These are phyloP conservation scores for Chalcis sispes DNA, from an alignment of 2,888 invertebrate genomes.

Conservation along the genomic window DNA sequence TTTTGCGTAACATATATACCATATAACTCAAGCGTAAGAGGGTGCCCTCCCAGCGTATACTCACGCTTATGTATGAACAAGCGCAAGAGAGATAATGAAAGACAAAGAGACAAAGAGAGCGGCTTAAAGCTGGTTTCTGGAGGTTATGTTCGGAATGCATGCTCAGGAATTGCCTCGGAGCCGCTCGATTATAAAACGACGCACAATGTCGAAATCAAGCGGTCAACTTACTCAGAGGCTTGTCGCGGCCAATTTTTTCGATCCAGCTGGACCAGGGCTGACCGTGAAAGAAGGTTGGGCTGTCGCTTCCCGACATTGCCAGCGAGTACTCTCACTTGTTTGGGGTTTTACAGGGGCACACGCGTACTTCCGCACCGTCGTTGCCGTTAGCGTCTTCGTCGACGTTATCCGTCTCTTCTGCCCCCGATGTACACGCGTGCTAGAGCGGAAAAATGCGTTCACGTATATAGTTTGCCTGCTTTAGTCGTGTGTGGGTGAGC, in stretches of 20 bases:
- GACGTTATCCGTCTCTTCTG: background rate
- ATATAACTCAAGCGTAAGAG: slow-evolving; percentile 1
- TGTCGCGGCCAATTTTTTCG: slow-evolving; percentile 74
- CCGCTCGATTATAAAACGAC: slow-evolving; percentile 5
- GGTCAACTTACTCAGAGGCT: slow-evolving; percentile 71
- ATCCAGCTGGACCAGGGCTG: slow-evolving; percentile 76
- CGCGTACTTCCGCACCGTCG: slow-evolving; percentile 5
- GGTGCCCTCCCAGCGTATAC: slow-evolving; percentile 18
- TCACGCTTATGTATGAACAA: background rate
- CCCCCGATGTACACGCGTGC: background rate
- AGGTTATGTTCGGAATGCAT: slow-evolving; percentile 62
- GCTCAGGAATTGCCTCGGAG: slow-evolving; percentile 40
- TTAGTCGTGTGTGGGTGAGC: too few relatives aligned
- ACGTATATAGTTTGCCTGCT: too few relatives aligned
- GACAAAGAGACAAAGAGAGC: background rate
- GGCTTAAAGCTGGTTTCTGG: slow-evolving; percentile 1
- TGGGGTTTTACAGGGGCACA: slow-evolving; percentile 1
- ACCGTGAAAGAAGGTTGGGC: slow-evolving; percentile 76
- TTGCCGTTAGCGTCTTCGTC: background rate
- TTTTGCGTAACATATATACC: background rate
- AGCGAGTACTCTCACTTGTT: background rate
- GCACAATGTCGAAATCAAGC: background rate
- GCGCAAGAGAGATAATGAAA: background rate
- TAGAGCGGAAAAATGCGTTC: background rate
- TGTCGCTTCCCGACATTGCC: slow-evolving; percentile 75